Base-by-base conservation (phyloP, 2,888 invertebrate species). In the Drosophila sordidula region DNA sequence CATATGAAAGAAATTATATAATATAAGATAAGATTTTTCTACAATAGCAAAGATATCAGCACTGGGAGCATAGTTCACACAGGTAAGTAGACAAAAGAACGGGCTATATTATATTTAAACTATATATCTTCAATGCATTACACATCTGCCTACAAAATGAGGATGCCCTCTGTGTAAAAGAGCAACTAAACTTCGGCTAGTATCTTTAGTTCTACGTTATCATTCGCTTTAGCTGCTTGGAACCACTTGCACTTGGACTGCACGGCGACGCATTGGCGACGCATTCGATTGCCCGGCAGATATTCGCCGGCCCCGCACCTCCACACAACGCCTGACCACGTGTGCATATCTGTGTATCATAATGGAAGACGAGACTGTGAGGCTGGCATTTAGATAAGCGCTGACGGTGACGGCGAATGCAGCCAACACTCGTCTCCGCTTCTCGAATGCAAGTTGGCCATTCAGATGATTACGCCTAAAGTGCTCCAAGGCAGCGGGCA, bases 291-390 rank as follows among this genome's bases (percentile, higher is more conserved):
- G 85, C 73, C 61, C 47, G 62, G 63, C 74, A 78, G 87, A 90
- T 90, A 57, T 42, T 47, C 29, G 42, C 41, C 36, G 56, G 42
- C 63, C 42, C 45, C 32, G 34, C 14, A 26, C n/a, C 26, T 39
- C 14, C n/a, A 14, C 54, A 32, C 22, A 29, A 46, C 36, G 39
- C 12, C 36, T 70, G 71, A 76, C 78, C 75, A 75, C 82, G 70
- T 84, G 79, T 72, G 55, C 77, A 59, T 75, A 91, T 92, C 91
- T 89, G 82, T 83, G 90, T 90, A 92, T 92, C 92, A 92, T 92
- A 92, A 92, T 92, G 92, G 92, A 92, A 92, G 92, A 92, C 92
- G 92, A 92, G 92, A 92, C 92, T 91, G 90, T 90, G 90, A 92
- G 92, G 91, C 92, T 92, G 92, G 92, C 91, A 91, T 90, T 91